A percentile compares a stretch with the other conserved stretches of the same genome.
Conservation (phyloP, 2,888 invertebrate species). For the Acholoe squamosa region DNA sequence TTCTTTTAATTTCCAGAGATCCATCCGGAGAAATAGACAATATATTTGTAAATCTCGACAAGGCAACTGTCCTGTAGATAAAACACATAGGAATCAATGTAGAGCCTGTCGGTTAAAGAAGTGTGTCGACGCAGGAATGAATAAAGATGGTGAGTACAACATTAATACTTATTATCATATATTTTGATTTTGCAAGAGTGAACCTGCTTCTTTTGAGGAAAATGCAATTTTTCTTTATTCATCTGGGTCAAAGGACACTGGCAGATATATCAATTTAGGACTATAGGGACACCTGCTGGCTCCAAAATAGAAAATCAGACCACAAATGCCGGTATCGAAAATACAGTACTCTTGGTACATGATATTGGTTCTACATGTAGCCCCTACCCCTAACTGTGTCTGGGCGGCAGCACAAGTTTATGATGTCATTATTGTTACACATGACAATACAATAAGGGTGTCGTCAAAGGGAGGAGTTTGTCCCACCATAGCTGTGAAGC, state of each 20-base stretch:
- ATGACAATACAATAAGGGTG: slow-evolving; percentile 10
- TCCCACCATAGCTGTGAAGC: neutral
- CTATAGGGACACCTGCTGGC: too few relatives aligned
- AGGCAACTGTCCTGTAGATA: slow-evolving; percentile 95
- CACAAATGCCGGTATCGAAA: too few relatives aligned
- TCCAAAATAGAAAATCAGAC: too few relatives aligned
- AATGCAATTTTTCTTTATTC: too few relatives aligned
- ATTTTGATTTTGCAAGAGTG: too few relatives aligned
- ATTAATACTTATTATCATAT: too few relatives aligned
- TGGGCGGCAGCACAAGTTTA: neutral
- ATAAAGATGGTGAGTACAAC: slow-evolving; percentile 92
- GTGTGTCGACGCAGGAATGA: slow-evolving; percentile 97
- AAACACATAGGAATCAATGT: slow-evolving; percentile 98
- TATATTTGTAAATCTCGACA: slow-evolving; percentile 97
- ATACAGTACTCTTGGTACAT: too few relatives aligned
- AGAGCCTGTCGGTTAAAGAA: slow-evolving; percentile 95
- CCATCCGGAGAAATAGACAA: slow-evolving; percentile 96
- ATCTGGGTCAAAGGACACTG: too few relatives aligned
- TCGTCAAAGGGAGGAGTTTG: neutral
- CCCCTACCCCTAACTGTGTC: neutral
- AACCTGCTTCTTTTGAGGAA: too few relatives aligned
- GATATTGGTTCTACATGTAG: neutral
- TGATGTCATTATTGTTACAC: neutral
- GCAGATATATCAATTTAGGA: too few relatives aligned
- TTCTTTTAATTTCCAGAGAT: slow-evolving; percentile 87